Percentiles rank a stretch among this genome's conserved stretches.
These are phyloP conservation scores for Numenius phaeopus DNA, from an alignment of 2,797 vertebrate genomes.

Conservation along the genomic window DNA sequence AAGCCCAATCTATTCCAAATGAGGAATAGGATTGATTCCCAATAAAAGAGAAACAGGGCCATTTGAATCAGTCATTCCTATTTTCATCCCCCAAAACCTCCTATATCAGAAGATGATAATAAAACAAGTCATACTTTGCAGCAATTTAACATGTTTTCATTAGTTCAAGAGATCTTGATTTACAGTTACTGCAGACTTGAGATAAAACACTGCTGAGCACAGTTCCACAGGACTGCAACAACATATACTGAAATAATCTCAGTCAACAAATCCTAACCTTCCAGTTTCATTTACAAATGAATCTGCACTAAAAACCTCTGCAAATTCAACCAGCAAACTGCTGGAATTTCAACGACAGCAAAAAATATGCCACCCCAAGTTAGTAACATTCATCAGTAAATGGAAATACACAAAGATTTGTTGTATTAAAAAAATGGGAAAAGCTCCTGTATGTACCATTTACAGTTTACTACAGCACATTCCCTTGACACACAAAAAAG, in stretches of 20 bases:
- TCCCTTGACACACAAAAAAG: not conserved
- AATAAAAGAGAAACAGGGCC: not conserved
- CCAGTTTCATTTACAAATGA: not conserved
- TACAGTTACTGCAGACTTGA: not conserved
- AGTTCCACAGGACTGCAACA: not conserved
- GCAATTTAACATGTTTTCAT: not conserved
- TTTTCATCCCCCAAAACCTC: not conserved
- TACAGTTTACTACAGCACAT: not conserved
- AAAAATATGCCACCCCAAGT: not conserved
- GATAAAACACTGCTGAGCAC: not conserved
- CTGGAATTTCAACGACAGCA: not conserved
- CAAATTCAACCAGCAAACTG: not conserved
- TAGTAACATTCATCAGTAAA: not conserved
- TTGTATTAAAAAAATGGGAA: not conserved
- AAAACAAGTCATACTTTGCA: not conserved
- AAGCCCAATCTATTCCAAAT: not conserved
- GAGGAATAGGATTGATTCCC: not conserved
- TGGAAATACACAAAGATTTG: not conserved
- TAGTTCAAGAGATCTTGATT: not conserved
- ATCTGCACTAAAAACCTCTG: not conserved
- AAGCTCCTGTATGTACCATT: not conserved
- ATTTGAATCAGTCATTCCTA: not conserved
- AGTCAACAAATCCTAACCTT: not conserved
- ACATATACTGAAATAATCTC: not conserved
- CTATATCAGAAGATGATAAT: not conserved